Evolutionary conservation across 2,113 vertebrate genomes (phyloP), one percentile per base, ranked within the genome.

Genomic region (Myotis brandtii): DNA sequence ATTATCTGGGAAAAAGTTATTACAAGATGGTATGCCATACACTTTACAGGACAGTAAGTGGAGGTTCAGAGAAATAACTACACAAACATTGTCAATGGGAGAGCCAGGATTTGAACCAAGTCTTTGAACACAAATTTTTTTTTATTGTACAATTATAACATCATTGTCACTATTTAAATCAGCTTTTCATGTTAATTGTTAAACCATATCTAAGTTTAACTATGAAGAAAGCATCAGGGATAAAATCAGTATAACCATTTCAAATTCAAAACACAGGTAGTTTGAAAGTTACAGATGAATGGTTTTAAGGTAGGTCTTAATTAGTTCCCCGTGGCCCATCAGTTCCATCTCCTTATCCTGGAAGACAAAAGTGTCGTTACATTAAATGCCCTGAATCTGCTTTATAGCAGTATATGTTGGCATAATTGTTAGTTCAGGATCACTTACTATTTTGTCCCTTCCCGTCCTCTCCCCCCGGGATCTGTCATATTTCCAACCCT

Each of bases 181-280:
- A 66, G 56, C 66, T 88, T 85, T 81, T 43, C 20, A 64, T 88
- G 94, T 88, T 50, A 91, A 86, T 43, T 59, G 76, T 70, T 93
- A 75, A 87, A 90, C 4, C 66, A 27, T 20, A n/a, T 46, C 14
- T 82, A 40, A 43, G 30, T 86, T 75, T 16, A 90, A 48, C 17
- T 34, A 82, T 79, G 25, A 90, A 40, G 59, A 93, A 90, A 88
- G 11, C 9, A 94, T 81, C 13, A 69, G 37, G 34, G 23, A 89
- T 69, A 43, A 86, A 91, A 89, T 59, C 1, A 40, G 67, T 25
- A 91, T 95, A 75, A 50, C 13, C 10, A 82, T 37, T 72, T 94
- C 46, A 82, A 93, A 86, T 77, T 83, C 7, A 66, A 96, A 93
- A 59, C 21, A 85, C 9, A 50, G 27, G n/a, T 59, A 85, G 37